These are phyloP conservation scores for Steinernema feltiae DNA, from an alignment of 1,140 invertebrate genomes.

Conservation along the genomic window DNA sequence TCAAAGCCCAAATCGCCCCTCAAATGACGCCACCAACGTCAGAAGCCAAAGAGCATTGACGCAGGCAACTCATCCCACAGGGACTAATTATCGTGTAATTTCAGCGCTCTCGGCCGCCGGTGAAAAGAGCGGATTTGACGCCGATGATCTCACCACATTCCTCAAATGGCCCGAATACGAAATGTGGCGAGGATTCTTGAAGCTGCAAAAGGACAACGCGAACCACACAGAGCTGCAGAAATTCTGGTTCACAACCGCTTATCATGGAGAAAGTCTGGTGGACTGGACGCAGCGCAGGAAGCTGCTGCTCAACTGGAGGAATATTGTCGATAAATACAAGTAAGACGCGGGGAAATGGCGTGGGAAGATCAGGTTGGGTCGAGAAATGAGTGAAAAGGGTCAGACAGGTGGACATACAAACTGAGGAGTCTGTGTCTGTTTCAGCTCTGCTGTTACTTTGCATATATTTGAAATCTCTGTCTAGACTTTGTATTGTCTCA, in stretches of 20 bases:
- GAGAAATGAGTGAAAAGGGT: not conserved
- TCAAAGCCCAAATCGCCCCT: not conserved
- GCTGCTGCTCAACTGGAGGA: conserved; percentile 50
- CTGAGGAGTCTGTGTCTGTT: no score
- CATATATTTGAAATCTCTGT: no score
- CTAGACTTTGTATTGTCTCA: no score
- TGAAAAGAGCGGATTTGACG: conserved; percentile 21
- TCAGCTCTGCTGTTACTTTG: no score
- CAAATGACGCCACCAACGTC: no score
- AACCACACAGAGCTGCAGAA: conserved; percentile 35
- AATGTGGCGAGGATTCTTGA: conserved; percentile 51
- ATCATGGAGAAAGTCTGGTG: conserved; percentile 47
- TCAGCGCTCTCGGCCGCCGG: not conserved
- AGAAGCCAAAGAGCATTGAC: no score
- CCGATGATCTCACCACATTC: conserved; percentile 45
- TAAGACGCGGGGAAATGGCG: no score
- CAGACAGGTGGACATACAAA: not conserved
- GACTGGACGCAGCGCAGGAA: conserved; percentile 48
- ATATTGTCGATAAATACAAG: conserved; percentile 52
- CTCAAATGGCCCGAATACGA: conserved; percentile 52
- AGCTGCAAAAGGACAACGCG: conserved; percentile 33
- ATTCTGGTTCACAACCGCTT: conserved; percentile 57
- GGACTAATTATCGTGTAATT: not conserved
- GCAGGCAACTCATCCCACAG: not conserved
- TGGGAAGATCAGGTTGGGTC: no score